Evolutionary conservation across 2,113 vertebrate species (phyloP).

Genomic region (Corythornis cristatus): DNA sequence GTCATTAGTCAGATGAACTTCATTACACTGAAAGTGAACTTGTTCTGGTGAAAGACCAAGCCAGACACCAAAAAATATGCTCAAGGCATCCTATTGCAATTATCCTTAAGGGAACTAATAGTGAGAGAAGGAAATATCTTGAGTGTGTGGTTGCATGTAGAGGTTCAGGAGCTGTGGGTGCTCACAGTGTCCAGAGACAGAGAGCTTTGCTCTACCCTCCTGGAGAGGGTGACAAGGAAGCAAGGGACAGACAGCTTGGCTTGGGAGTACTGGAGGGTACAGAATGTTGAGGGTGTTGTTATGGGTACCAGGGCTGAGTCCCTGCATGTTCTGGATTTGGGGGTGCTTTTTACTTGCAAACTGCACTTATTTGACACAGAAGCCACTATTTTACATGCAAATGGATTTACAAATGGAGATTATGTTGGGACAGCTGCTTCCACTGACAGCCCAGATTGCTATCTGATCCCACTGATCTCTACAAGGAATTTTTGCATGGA

Average conservation of each 20-base stretch:
- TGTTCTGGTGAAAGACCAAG: background rate
- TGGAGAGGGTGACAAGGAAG: background rate
- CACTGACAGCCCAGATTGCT: background rate
- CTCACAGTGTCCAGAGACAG: background rate
- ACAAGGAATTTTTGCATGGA: background rate
- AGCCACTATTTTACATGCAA: background rate
- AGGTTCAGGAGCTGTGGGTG: background rate
- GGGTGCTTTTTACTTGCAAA: background rate
- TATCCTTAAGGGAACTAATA: background rate
- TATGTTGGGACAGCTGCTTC: background rate
- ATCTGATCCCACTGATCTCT: rapidly evolving
- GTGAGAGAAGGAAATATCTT: background rate
- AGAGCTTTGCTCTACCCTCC: background rate
- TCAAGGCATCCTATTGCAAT: background rate
- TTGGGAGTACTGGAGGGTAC: background rate
- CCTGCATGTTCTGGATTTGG: background rate
- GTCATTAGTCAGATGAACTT: background rate
- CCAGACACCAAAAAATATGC: background rate
- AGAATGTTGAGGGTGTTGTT: too few species aligned
- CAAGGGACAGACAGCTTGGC: background rate
- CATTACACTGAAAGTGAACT: background rate
- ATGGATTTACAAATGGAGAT: background rate
- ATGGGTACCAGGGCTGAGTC: background rate
- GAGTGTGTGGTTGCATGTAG: background rate
- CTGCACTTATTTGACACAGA: background rate